Evolutionary conservation across 2,888 invertebrate species (phyloP), one percentile per base, ranked within the genome.

Genomic region (Oxycera nigricornis): DNA sequence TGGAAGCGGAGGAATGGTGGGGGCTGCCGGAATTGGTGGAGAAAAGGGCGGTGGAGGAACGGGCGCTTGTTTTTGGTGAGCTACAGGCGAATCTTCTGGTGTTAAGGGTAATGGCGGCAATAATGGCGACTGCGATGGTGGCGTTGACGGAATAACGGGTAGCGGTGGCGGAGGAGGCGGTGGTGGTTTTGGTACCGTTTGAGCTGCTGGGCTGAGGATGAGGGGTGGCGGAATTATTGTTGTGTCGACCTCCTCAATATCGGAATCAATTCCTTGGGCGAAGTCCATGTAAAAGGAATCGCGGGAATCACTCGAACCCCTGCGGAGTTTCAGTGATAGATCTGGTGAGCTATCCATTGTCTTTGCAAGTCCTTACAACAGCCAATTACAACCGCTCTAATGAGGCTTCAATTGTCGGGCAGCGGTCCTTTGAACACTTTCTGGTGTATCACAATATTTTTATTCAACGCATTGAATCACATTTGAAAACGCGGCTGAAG

Each of bases 281-380:
- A 94, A 94, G 86, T 94, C 94, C 94, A 94, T 94, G 82, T 94
- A 94, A 84, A 94, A 94, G 73, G 94, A 94, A 85, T 94, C 94
- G 78, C 94, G 88, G 39, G 94, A 94, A 86, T 94, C 94, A 83
- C 93, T 94, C 41, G 94, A 94, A 70, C 94, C 94, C 75, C 94
- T 90, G 79, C 94, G 90, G 83, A 94, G 86, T 86, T 94, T 93
- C 78, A 94, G 88, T 87, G 94, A 94, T 86, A 94, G 87, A 86
- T 94, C 94, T 77, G 94, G 94, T 75, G 94, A 94, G 84, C 94
- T 94, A 88, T 94, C 94, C 87, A 86, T 86, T 57, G 31, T 78
- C 70, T 50, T 6, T 61, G 26, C n/a, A n/a, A n/a, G n/a, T n/a
- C n/a, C n/a, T n/a, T n/a, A n/a, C n/a, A n/a, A n/a, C n/a, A n/a